A percentile compares a stretch with the other conserved stretches of the same genome.
Conservation (phyloP, 2,888 invertebrate species). For the Phyllotreta striolata region DNA sequence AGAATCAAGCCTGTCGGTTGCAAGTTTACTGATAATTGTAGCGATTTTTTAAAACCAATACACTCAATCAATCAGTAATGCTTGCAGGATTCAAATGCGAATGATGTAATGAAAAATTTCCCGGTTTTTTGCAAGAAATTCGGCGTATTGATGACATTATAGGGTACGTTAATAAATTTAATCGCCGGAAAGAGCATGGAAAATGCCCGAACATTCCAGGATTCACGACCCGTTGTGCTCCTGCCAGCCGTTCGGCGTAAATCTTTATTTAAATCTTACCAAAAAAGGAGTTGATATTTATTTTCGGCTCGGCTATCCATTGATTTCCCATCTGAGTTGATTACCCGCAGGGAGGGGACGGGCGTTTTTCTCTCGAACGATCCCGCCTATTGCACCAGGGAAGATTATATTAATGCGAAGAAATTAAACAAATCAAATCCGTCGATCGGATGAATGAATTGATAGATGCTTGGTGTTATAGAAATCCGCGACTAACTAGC, state of each 20-base stretch:
- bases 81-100: no score
- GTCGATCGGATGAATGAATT: no score
- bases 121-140: conserved; percentile 15
- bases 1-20: no score
- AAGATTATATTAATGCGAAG: no score
- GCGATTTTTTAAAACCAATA: no score
- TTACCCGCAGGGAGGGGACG: conserved; percentile 14
- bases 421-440: no score
- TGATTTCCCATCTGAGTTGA: conserved; percentile 35
- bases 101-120: background rate
- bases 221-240: conserved; percentile 12
- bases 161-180: conserved; percentile 18
- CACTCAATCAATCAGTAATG: no score
- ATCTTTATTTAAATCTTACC: conserved; percentile 38
- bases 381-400: no score
- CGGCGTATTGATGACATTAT: conserved; percentile 12
- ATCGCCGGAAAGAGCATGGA: conserved; percentile 24
- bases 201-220: conserved; percentile 23
- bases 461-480: background rate
- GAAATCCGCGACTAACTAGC: conserved; percentile 15
- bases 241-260: conserved; percentile 27
- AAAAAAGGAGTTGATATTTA: conserved; percentile 39
- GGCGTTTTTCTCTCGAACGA: no score
- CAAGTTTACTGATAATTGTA: no score
- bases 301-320: conserved; percentile 38